Evolutionary conservation across 2,888 invertebrate genomes (phyloP).

Genomic region (Caenorhabditis afra): DNA sequence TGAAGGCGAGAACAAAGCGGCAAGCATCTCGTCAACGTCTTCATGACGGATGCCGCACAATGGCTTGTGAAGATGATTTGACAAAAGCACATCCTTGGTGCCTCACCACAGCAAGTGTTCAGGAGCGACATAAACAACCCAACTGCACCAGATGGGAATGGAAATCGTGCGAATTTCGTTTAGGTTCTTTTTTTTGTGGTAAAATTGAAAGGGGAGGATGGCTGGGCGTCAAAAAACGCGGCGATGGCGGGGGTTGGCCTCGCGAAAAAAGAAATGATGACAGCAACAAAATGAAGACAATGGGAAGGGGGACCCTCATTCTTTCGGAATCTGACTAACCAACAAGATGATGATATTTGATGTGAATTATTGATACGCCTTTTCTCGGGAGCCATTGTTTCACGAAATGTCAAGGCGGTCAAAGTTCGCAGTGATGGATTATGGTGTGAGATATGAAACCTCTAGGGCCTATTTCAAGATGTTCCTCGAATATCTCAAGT

Average conservation of each 20-base stretch:
- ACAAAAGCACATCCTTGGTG: conserved; percentile 56
- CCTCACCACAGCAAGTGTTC: conserved; percentile 48
- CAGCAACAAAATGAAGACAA: conserved; percentile 23
- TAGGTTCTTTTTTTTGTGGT: conserved; percentile 6
- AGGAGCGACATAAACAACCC: conserved; percentile 34
- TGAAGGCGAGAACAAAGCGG: conserved; percentile 54
- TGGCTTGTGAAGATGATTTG: conserved; percentile 47
- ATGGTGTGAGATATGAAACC: conserved; percentile 13
- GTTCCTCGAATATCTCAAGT: not conserved
- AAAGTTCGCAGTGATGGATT: conserved; percentile 40
- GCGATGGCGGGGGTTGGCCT: not conserved
- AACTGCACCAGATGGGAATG: conserved; percentile 34
- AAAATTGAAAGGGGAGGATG: not conserved
- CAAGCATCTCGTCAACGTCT: conserved; percentile 55
- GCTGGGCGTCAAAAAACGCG: conserved; percentile 2
- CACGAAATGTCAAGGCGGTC: conserved; percentile 44
- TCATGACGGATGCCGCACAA: conserved; percentile 24
- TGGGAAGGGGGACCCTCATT: conserved; percentile 34
- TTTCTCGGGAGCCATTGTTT: conserved; percentile 10
- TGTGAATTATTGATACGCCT: conserved; percentile 47
- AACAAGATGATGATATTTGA: conserved; percentile 48
- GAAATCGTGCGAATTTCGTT: conserved; percentile 6
- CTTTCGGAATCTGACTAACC: conserved; percentile 23
- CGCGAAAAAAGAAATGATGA: conserved; percentile 20
- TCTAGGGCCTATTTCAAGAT: conserved; percentile 5